These are phyloP conservation scores for Periophthalmus magnuspinnatus DNA, from an alignment of 2,797 vertebrate genomes.

Conservation along the genomic window DNA sequence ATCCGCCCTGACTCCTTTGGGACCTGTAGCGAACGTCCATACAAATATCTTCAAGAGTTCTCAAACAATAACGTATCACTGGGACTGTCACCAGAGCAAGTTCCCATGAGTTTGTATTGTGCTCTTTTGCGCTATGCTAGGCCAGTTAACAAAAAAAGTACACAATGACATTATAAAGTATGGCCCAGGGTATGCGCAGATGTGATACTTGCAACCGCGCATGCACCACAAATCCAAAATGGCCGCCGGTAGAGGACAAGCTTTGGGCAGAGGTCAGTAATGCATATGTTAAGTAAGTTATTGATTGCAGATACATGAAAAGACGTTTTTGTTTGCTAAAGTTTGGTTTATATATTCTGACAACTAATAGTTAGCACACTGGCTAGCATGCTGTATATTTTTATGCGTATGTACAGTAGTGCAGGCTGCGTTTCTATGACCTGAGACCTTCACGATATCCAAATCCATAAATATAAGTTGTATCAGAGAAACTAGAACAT, in stretches of 20 bases:
- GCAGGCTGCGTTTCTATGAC: neutral
- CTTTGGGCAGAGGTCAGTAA: constrained; percentile 2
- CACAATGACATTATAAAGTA: neutral
- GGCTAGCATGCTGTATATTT: neutral
- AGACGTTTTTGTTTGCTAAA: neutral
- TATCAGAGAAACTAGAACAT: neutral
- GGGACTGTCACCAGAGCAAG: neutral
- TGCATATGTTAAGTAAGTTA: neutral
- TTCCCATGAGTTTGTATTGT: neutral
- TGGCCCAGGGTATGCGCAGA: neutral
- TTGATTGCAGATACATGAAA: neutral
- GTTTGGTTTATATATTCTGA: neutral
- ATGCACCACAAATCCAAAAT: neutral
- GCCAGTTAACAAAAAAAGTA: neutral
- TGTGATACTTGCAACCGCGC: neutral
- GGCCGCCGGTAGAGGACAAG: constrained; percentile 2
- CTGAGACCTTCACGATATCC: neutral
- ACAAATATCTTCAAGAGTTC: constrained; percentile 28
- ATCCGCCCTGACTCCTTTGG: constrained; percentile 42
- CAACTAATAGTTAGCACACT: neutral
- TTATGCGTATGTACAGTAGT: neutral
- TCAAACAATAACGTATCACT: constrained; percentile 32
- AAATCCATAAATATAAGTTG: neutral
- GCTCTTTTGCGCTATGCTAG: neutral
- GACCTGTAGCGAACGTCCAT: constrained; percentile 37